A percentile compares a stretch with the other conserved stretches of the same genome.
Conservation (phyloP, 2,888 invertebrate genomes). For the Nipponacmea schrenckii region DNA sequence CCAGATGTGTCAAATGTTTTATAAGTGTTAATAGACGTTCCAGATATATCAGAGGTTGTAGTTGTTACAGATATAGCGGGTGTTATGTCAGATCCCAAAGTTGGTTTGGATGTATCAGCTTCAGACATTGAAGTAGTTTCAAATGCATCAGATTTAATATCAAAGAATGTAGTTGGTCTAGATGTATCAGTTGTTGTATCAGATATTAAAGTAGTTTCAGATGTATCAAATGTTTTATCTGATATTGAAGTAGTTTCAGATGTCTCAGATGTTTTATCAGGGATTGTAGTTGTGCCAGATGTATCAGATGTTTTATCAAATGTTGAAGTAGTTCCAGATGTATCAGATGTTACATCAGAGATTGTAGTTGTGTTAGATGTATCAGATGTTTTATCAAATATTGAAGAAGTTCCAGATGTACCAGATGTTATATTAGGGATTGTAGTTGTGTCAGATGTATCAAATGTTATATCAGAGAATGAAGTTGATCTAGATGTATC, state of each 20-base stretch:
- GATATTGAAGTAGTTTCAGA: too few relatives aligned
- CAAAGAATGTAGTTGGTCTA: too few relatives aligned
- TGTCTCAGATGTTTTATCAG: background rate
- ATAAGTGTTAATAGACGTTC: background rate
- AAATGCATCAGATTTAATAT: background rate
- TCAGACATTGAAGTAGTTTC: background rate
- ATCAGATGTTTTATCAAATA: background rate
- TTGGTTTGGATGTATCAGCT: background rate
- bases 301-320: too few relatives aligned
- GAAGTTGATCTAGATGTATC: background rate
- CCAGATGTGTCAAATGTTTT: background rate
- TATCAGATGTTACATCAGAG: background rate
- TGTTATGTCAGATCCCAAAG: background rate
- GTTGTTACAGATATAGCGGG: background rate
- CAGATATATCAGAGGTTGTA: background rate
- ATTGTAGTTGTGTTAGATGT: background rate
- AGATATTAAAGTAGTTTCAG: too few relatives aligned
- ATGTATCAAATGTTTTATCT: too few relatives aligned
- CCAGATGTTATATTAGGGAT: background rate
- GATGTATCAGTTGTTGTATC: too few relatives aligned
- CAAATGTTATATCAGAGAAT: background rate
- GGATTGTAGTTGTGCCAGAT: too few relatives aligned
- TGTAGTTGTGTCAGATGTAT: background rate
- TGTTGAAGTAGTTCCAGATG: too few relatives aligned
- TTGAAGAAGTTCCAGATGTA: background rate